Conservation (phyloP, 2,797 vertebrate genomes). For the Melanotaenia parkinsoni region DNA sequence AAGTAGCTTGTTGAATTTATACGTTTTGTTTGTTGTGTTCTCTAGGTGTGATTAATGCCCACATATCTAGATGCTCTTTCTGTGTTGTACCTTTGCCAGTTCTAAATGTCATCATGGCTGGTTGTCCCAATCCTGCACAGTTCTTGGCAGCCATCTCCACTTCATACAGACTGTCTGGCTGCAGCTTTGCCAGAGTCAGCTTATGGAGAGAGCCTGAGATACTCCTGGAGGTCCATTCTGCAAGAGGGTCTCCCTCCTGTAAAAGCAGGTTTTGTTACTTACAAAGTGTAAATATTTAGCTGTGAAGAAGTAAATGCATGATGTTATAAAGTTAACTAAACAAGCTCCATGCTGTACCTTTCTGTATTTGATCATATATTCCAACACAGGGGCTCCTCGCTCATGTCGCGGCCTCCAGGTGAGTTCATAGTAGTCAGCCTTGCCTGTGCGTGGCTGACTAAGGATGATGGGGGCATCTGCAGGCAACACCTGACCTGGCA, state of each 20-base stretch:
- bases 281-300: neutral
- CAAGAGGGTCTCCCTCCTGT: constrained; percentile 87
- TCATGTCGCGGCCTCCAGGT: constrained; percentile 93
- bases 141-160: constrained; percentile 96
- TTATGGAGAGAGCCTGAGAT: constrained; percentile 90
- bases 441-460: constrained; percentile 93
- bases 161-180: constrained; percentile 94
- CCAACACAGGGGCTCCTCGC: constrained; percentile 86
- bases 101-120: constrained; percentile 98
- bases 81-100: constrained; percentile 85
- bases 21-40: neutral
- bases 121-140: constrained; percentile 94
- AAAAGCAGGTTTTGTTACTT: neutral
- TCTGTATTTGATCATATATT: constrained; percentile 94
- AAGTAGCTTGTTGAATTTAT: neutral
- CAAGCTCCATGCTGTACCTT: constrained; percentile 82
- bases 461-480: constrained; percentile 95
- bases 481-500: constrained; percentile 79
- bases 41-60: no score
- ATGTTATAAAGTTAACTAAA: neutral
- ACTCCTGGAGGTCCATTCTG: constrained; percentile 87
- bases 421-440: constrained; percentile 94
- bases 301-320: neutral
- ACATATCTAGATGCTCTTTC: no score
- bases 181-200: constrained; percentile 89